Base-by-base conservation (phyloP, 2,888 invertebrate species). In the Nemotelus nigrinus region DNA sequence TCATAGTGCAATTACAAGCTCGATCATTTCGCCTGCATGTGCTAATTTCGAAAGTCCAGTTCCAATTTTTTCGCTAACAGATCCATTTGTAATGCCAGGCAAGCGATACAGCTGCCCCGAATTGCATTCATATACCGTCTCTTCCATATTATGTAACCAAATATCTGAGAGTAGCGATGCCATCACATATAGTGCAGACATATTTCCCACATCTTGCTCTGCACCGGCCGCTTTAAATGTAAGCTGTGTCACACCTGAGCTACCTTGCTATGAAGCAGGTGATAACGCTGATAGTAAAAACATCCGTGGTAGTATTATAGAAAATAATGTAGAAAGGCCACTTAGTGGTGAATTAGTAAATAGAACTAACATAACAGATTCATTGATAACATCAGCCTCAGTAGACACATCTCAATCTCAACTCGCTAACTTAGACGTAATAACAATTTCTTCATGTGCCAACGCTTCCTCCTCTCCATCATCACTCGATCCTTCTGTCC, bases 391-490 rank as follows among this genome's bases (percentile, higher is more conserved):
- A 60, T 48, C 74, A 48, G 8, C 63, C 39, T 41, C 74, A 58
- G 45, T 41, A 60, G n/a, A 50, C 2, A 75, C 79, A 79, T 79
- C 79, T 77, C 79, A 79, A 79, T 79, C 79, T 79, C 79, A 79
- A 78, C 68, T 77, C 64, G 74, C 55, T 57, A 57, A 64, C 60
- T 53, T 64, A 70, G 68, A 57, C 47, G 58, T 41, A 39, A 25
- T 44, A 10, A 76, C 65, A 43, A 50, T 41, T 4, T n/a, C 76
- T 7, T 41, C 43, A 43, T 74, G 44, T 57, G 63, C 48, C 48
- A 39, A 41, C 65, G 63, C 78, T 77, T 68, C 60, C 75, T 70
- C 76, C 75, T 71, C 78, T 76, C 71, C 60, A 77, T 58, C 76
- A 76, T 75, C 72, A 76, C 50, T 78, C 6, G 64, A 68, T 53